Conservation (phyloP, 2,888 invertebrate genomes). For the Arrhopalites spinosus region DNA sequence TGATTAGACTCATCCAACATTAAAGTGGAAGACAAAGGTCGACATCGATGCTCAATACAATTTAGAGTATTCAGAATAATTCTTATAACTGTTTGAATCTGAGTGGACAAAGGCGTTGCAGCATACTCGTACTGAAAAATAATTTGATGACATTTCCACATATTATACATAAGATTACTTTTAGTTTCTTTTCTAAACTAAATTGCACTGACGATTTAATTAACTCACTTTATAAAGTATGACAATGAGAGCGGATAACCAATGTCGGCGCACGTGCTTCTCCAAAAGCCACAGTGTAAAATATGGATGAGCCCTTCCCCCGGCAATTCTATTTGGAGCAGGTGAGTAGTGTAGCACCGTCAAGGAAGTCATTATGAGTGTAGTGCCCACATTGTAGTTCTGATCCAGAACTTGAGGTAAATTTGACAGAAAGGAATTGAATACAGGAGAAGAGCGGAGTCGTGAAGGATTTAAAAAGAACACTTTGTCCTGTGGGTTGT, state of each 20-base stretch:
- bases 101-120: constrained; percentile 61
- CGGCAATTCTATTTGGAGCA: constrained; percentile 68
- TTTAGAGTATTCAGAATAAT: constrained; percentile 91
- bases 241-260: constrained; percentile 91
- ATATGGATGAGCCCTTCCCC: constrained; percentile 65
- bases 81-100: constrained; percentile 79
- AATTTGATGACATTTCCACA: too few species aligned
- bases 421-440: constrained; percentile 93
- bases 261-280: constrained; percentile 82
- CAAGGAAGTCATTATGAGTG: constrained; percentile 83
- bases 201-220: background rate
- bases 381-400: constrained; percentile 91
- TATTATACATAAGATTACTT: too few species aligned
- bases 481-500: constrained; percentile 85
- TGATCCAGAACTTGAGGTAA: constrained; percentile 93
- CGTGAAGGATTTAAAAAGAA: constrained; percentile 89
- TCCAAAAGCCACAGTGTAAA: constrained; percentile 89
- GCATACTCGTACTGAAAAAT: constrained; percentile 62
- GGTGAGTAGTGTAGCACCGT: constrained; percentile 80
- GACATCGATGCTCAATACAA: constrained; percentile 88
- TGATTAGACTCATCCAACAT: constrained; percentile 74
- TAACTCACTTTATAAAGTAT: constrained; percentile 86
- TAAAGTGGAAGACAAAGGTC: constrained; percentile 78
- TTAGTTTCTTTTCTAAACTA: background rate
- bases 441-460: constrained; percentile 87